These are phyloP conservation scores for Pristionchus japonicus DNA, from an alignment of 2,888 invertebrate species.

Conservation along the genomic window DNA sequence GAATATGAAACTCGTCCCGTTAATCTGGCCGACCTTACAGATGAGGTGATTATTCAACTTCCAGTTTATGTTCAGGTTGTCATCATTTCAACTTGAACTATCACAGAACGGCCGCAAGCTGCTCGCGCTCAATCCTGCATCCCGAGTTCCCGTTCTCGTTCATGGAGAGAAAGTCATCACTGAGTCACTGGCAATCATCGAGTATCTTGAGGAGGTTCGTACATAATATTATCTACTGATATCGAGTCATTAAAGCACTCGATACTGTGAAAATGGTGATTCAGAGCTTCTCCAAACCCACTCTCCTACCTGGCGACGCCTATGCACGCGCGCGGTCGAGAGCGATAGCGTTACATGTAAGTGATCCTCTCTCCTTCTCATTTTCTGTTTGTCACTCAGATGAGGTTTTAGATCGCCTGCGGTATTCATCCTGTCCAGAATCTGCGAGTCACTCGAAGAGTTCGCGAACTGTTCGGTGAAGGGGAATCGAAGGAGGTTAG, in stretches of 20 bases:
- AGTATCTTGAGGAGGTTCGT: slow-evolving; percentile 16
- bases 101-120: slow-evolving; percentile 23
- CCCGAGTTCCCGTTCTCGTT: not conserved
- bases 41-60: not conserved
- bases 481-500: not conserved
- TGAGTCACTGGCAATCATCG: slow-evolving; percentile 3
- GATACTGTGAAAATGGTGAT: too few species aligned
- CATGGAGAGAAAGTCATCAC: slow-evolving; percentile 20
- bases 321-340: slow-evolving; percentile 84
- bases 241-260: too few species aligned
- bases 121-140: slow-evolving; percentile 72
- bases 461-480: slow-evolving; percentile 52
- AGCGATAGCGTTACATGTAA: slow-evolving; percentile 67
- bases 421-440: slow-evolving; percentile 98
- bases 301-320: slow-evolving; percentile 80
- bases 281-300: slow-evolving; percentile 83
- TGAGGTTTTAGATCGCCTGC: slow-evolving; percentile 82
- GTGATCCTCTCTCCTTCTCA: too few species aligned
- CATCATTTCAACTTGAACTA: not conserved
- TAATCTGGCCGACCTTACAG: not conserved
- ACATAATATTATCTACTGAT: too few species aligned
- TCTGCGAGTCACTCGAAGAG: slow-evolving; percentile 86
- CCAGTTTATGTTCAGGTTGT: not conserved
- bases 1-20: not conserved
- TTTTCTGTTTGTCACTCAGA: not conserved